These are phyloP conservation scores for Drosophila sordidula DNA, from an alignment of 2,888 invertebrate genomes.

Conservation along the genomic window DNA sequence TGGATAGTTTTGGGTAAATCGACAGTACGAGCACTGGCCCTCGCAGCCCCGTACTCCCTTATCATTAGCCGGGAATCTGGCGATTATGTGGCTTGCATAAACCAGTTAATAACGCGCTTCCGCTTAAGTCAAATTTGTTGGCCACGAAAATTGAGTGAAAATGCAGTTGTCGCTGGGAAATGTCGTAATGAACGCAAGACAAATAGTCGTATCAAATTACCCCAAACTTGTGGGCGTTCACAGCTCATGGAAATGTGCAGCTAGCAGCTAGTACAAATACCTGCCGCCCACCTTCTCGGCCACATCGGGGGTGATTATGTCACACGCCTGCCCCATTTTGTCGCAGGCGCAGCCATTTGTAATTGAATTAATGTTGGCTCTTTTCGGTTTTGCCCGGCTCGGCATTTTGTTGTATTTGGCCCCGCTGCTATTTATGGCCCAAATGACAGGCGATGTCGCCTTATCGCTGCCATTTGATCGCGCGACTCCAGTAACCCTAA, in stretches of 20 bases:
- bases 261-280: too few relatives aligned
- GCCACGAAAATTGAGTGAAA: conserved; percentile 76
- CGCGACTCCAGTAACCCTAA: conserved; percentile 83
- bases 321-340: conserved; percentile 74
- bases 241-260: conserved; percentile 39
- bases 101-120: conserved; percentile 84
- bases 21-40: conserved; percentile 15
- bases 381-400: conserved; percentile 11
- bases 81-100: conserved; percentile 83
- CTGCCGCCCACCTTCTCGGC: too few relatives aligned
- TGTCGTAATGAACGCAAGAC: conserved; percentile 74
- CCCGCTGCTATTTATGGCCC: conserved; percentile 55
- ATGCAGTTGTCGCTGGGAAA: conserved; percentile 63
- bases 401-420: conserved; percentile 29
- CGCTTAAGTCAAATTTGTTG: conserved; percentile 76
- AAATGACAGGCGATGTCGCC: conserved; percentile 66
- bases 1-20: conserved; percentile 35
- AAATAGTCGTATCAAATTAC: conserved; percentile 83
- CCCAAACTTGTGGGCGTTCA: conserved; percentile 66
- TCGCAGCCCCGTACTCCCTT: conserved; percentile 20
- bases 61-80: conserved; percentile 71
- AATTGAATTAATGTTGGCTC: conserved; percentile 78
- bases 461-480: conserved; percentile 82
- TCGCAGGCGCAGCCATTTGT: conserved; percentile 74
- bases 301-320: conserved; percentile 64